Evolutionary conservation across 2,113 vertebrate species (phyloP).

Genomic region (Hyperoodon ampullatus): DNA sequence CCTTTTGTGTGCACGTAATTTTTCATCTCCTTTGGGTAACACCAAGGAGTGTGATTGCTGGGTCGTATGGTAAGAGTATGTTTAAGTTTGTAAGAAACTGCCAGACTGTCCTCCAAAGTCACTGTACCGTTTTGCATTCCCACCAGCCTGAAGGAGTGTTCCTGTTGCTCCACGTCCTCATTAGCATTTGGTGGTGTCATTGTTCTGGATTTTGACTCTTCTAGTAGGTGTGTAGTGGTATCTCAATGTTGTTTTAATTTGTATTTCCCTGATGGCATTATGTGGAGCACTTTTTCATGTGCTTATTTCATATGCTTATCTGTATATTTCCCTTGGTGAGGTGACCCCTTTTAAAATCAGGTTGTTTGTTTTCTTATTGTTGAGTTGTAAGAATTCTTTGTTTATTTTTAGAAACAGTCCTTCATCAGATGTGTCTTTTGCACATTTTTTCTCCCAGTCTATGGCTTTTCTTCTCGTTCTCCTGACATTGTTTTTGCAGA

Average conservation of each 20-base stretch:
- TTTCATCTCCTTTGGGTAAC: background rate
- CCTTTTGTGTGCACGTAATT: background rate
- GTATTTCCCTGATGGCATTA: background rate
- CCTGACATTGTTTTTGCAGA: too few relatives aligned
- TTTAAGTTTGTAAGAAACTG: background rate
- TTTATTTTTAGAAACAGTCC: background rate
- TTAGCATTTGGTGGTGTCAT: background rate
- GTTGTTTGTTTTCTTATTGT: constrained; percentile 9
- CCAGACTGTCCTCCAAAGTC: background rate
- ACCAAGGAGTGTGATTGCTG: background rate
- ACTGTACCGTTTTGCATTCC: background rate
- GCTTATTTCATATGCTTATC: background rate
- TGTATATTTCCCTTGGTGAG: background rate
- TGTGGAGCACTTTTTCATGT: background rate
- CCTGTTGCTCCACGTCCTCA: background rate
- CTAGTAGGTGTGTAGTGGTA: background rate
- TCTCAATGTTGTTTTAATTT: background rate
- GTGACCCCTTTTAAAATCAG: background rate
- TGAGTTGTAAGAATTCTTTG: constrained; percentile 26
- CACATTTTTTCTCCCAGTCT: too few relatives aligned
- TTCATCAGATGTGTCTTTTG: too few relatives aligned
- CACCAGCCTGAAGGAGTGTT: background rate
- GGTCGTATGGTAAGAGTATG: background rate
- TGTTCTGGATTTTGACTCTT: background rate
- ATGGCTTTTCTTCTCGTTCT: too few relatives aligned